Base-by-base conservation (phyloP, 2,113 vertebrate genomes). In the Pteronura brasiliensis region DNA sequence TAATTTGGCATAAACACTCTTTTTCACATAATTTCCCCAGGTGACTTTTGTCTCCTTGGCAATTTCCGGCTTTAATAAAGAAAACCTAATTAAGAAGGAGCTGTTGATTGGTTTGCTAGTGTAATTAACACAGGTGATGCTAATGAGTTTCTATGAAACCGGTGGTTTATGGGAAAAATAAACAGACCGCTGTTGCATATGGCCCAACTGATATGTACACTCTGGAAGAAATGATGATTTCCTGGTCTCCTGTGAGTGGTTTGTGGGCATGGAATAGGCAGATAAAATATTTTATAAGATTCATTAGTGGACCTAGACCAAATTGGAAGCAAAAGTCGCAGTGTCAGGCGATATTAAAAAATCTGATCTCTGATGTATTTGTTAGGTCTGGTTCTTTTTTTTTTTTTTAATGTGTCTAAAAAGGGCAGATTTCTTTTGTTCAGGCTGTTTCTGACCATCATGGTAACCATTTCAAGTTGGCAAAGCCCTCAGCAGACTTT, bases 71-170 rank as follows among this genome's bases (percentile, higher is more conserved):
- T 99, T 99, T 99, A 99, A 99, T 99, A 99, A 99, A 99, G 99
- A 99, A 99, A 99, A 99, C 99, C 99, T 99, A 99, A 99, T 99
- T 99, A 99, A 99, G 99, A 99, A 99, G 99, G 99, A 99, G 99
- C 99, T 99, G 98, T 99, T 99, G 99, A 99, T 99, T 99, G 99
- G 99, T 99, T 99, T 99, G 99, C 99, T 99, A 99, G 99, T 99
- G 99, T 99, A 99, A 99, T 99, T 99, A 99, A 99, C 99, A 99
- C 99, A 99, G 99, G 99, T 99, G 99, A 99, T 99, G 99, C 99
- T 99, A 99, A 99, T 99, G 99, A 99, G 99, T 99, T 99, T 99
- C 99, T 99, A 99, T 99, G 99, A 99, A 99, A 99, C 99, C 98
- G 99, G 98, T 99, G 98, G 98, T 99, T 99, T 99, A 99, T 98